These are phyloP conservation scores for Bruchidius siliquastri DNA, from an alignment of 2,888 invertebrate species.

Conservation along the genomic window DNA sequence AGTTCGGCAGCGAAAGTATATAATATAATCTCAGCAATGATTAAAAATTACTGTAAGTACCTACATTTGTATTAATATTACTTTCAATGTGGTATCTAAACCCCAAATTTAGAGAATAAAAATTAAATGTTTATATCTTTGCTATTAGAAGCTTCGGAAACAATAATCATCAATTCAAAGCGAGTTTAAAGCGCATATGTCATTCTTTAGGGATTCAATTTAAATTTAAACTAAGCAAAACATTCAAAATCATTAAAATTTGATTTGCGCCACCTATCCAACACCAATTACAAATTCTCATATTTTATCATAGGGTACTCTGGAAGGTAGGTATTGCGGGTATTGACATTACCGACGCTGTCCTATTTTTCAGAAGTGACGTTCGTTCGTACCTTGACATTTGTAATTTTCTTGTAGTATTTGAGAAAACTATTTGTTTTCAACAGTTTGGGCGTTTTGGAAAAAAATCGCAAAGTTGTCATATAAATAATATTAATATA, in stretches of 20 bases:
- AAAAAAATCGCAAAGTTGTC: conserved; percentile 4
- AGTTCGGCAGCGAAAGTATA: background rate
- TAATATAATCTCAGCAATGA: background rate
- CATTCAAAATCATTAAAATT: background rate
- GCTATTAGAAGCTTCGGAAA: too few species aligned
- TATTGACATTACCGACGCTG: background rate
- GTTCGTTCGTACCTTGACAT: background rate
- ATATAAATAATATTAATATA: background rate
- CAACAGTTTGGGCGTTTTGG: background rate
- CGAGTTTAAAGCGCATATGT: too few species aligned
- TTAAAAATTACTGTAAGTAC: background rate
- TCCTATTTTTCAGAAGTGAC: background rate
- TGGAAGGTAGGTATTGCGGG: background rate
- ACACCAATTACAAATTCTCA: too few species aligned
- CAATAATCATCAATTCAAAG: too few species aligned
- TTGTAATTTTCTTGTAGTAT: background rate
- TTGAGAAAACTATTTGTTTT: background rate
- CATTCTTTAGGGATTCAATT: too few species aligned
- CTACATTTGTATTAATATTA: too few species aligned
- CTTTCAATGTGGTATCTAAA: too few species aligned
- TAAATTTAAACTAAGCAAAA: too few species aligned
- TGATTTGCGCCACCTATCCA: background rate
- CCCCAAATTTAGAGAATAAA: too few species aligned
- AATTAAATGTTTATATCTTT: too few species aligned
- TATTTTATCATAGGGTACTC: too few species aligned